Evolutionary conservation across 2,113 vertebrate genomes (phyloP).

Genomic region (Vireo altiloquus): DNA sequence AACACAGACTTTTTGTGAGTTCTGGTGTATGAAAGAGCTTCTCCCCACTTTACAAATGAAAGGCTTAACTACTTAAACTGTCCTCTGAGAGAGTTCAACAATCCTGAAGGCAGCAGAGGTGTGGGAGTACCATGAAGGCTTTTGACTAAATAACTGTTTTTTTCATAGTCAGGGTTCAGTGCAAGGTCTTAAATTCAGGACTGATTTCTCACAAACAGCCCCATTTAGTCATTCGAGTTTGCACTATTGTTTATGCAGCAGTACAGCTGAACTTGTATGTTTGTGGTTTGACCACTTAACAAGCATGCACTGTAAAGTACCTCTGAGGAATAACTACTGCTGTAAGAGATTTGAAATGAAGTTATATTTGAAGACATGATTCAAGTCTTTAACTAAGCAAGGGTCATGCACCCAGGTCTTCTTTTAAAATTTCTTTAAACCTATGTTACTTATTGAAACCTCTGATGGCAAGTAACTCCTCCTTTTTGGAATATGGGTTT

Average conservation of each 20-base stretch:
- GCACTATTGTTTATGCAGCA: neutral
- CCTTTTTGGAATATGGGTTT: neutral
- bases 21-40: neutral
- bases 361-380: neutral
- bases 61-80: neutral
- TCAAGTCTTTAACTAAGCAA: neutral
- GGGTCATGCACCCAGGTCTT: neutral
- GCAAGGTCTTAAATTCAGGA: neutral
- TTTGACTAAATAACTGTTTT: neutral
- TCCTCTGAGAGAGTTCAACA: neutral
- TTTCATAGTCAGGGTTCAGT: neutral
- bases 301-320: neutral
- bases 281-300: neutral
- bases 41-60: neutral
- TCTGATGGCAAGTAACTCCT: neutral
- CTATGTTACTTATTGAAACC: neutral
- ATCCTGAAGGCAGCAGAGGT: neutral
- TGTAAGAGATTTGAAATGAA: neutral
- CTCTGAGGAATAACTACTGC: neutral
- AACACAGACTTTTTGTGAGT: accelerated
- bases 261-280: neutral
- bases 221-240: neutral
- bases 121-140: neutral
- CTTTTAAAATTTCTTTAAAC: neutral
- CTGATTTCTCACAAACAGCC: neutral